phyloP scores from a whole-genome alignment of 2,888 invertebrate species.

The Drosophila tripunctata region DNA sequence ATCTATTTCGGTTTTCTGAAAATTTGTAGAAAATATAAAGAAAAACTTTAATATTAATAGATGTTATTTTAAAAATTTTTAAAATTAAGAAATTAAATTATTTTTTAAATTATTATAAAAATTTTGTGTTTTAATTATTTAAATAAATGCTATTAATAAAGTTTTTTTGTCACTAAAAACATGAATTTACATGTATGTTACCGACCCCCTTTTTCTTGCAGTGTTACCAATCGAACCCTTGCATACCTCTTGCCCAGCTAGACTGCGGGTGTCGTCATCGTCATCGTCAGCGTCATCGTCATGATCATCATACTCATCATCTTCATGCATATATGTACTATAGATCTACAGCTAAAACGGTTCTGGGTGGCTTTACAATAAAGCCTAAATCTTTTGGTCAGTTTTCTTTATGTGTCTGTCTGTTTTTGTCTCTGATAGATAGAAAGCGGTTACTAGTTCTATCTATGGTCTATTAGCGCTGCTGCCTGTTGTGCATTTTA shows the following conservation, averaged over 20 bases:
- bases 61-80: too few species aligned
- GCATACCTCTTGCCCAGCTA: conserved; percentile 1
- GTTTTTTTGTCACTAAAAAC: background rate
- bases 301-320: background rate
- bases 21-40: too few species aligned
- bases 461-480: conserved; percentile 75
- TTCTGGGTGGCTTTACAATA: conserved; percentile 69
- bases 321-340: too few species aligned
- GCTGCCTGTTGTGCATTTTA: conserved; percentile 82
- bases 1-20: too few species aligned
- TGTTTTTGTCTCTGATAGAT: background rate
- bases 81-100: too few species aligned
- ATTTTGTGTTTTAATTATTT: too few species aligned
- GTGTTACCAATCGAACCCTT: conserved; percentile 18
- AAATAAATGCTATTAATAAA: too few species aligned
- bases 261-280: conserved; percentile 62
- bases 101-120: too few species aligned
- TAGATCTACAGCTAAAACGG: conserved; percentile 20
- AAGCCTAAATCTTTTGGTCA: conserved; percentile 18
- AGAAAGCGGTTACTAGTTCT: conserved; percentile 28
- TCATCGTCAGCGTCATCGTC: background rate
- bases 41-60: too few species aligned
- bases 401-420: background rate
- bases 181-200: background rate
- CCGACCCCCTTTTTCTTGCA: background rate